Percentiles rank a stretch among this genome's conserved stretches.
These are phyloP conservation scores for Neoarius graeffei DNA, from an alignment of 2,113 vertebrate genomes.

Conservation along the genomic window DNA sequence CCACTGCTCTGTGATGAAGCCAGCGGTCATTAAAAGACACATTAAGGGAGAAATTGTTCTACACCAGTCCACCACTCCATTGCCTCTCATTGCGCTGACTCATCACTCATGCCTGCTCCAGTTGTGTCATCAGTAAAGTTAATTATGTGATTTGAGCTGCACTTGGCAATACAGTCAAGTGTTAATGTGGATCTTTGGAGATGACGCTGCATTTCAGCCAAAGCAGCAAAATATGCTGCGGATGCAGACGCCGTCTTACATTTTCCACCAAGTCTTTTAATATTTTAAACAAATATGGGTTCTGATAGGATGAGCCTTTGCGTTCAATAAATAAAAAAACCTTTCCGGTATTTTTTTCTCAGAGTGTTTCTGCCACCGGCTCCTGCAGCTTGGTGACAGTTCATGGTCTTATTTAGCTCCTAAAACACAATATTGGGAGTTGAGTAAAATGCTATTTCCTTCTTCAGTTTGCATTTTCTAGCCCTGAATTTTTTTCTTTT, in stretches of 20 bases:
- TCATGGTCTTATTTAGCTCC: not conserved
- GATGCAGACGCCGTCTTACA: too few relatives aligned
- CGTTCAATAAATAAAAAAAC: not conserved
- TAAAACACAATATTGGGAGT: too few relatives aligned
- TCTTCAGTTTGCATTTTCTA: not conserved
- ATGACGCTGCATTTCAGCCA: not conserved
- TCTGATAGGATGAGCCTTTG: not conserved
- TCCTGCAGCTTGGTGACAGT: not conserved
- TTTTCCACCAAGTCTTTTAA: not conserved
- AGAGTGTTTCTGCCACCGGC: not conserved
- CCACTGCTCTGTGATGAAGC: not conserved
- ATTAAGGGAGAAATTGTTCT: not conserved
- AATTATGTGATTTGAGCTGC: conserved; percentile 11
- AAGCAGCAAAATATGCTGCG: not conserved
- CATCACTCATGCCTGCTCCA: not conserved
- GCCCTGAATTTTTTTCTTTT: not conserved
- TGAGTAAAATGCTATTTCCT: too few relatives aligned
- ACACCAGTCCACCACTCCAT: not conserved
- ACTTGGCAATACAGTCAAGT: not conserved
- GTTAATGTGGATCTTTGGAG: conserved; percentile 3
- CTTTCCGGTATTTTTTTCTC: not conserved
- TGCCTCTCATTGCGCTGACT: not conserved
- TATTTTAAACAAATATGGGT: not conserved
- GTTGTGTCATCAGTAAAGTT: conserved; percentile 15
- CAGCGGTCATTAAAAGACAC: not conserved